phyloP scores from a whole-genome alignment of 2,113 vertebrate genomes.

The Rallus limicola region DNA sequence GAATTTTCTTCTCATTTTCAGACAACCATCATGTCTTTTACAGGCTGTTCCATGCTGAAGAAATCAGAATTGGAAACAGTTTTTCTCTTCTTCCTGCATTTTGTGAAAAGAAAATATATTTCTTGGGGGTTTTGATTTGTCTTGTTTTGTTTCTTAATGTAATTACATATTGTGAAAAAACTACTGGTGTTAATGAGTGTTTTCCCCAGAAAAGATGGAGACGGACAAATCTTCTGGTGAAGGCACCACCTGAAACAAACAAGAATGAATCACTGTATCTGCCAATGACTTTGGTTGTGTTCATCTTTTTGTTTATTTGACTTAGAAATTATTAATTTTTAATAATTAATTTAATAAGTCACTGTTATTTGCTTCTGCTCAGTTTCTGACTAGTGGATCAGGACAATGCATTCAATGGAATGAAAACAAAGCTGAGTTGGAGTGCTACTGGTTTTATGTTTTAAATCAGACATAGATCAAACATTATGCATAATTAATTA shows the following conservation, averaged over 20 bases:
- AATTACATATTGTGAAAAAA: background rate
- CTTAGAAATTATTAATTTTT: background rate
- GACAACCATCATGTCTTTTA: background rate
- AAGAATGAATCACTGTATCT: background rate
- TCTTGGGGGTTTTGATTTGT: no score
- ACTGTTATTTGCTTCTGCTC: background rate
- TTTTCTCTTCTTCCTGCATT: background rate
- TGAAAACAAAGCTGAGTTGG: background rate
- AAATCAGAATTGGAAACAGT: background rate
- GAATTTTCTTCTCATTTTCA: background rate
- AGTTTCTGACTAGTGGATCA: background rate
- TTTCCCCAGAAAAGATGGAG: background rate
- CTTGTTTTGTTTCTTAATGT: background rate
- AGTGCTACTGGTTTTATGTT: background rate
- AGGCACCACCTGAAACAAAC: background rate
- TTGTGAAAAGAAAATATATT: background rate
- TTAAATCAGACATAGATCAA: background rate
- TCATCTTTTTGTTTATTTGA: background rate
- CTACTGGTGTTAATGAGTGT: background rate
- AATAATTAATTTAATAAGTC: no score
- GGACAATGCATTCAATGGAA: background rate
- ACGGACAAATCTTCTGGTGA: background rate
- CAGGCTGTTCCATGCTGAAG: background rate
- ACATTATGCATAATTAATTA: background rate
- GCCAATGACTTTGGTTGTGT: background rate